A percentile compares a stretch with the other conserved stretches of the same genome.
phyloP scores from a whole-genome alignment of 1,140 invertebrate species.

The Brachionus asplanchnoidis region DNA sequence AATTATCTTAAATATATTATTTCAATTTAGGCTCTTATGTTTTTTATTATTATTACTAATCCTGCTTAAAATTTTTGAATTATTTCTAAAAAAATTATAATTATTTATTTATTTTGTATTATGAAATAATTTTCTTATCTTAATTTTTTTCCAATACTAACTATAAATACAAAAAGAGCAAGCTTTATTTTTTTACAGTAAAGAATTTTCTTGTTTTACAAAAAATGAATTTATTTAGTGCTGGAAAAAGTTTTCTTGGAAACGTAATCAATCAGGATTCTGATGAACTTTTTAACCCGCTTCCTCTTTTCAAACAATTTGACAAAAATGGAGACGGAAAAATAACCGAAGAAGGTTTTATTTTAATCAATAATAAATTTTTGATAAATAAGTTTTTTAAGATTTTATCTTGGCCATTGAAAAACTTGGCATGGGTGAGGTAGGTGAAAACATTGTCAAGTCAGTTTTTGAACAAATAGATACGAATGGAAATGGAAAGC shows the following conservation, averaged over 20 bases:
- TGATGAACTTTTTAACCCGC: not conserved
- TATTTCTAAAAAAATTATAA: too few relatives aligned
- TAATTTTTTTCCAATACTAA: not conserved
- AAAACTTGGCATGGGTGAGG: not conserved
- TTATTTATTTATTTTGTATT: too few relatives aligned
- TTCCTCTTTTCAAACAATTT: constrained; percentile 27
- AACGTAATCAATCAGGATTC: not conserved
- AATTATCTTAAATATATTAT: too few relatives aligned
- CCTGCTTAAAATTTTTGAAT: too few relatives aligned
- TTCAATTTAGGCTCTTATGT: too few relatives aligned
- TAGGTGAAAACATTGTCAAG: not conserved
- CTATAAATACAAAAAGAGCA: not conserved
- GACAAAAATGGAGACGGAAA: constrained; percentile 37
- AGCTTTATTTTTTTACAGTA: not conserved
- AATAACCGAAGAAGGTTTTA: constrained; percentile 21
- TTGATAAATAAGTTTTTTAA: not conserved
- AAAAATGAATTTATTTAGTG: not conserved
- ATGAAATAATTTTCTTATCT: too few relatives aligned
- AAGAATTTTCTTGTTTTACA: not conserved
- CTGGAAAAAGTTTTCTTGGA: not conserved
- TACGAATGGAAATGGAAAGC: not conserved
- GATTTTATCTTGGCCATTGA: not conserved
- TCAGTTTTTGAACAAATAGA: not conserved
- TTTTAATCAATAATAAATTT: not conserved
- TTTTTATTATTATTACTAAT: too few relatives aligned